Base-by-base conservation (phyloP, 2,888 invertebrate species). In the Halictus ligatus region DNA sequence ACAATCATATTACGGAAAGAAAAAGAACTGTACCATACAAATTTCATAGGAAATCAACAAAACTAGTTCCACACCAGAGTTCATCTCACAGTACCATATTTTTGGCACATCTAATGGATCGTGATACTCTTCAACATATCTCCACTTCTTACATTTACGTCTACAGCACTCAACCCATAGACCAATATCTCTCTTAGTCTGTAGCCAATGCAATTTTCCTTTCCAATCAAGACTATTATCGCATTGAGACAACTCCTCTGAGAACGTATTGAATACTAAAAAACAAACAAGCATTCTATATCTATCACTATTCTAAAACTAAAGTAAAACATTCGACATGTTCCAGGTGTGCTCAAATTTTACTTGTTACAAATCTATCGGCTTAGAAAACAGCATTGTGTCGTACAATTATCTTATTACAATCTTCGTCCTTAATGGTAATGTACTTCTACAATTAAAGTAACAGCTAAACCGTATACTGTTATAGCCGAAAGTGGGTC, bases 21-120 rank as follows among this genome's bases (percentile, higher is more conserved):
- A 54, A 48, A 13, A 21, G 3, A 7, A 15, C 4, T 58, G 7
- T 25, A 15, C 3, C 25, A 13, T 5, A 15, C 50, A 43, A 71
- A 50, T 25, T 18, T 29, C 1, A 43, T 35, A 50, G 0, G 25
- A 58, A 60, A 48, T 12, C 4, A 4, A 25, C 35, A 29, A 75
- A 54, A 46, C 40, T 48, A n/a, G 80, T 12, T 29, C 58, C 83
- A 35, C 6, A 96, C 97, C 96, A 92, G 95, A 93, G 92, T 97
- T 97, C 96, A 97, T 96, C 64, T 92, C 89, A 92, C 97, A 97
- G 88, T 95, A 96, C 97, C 97, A 97, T 79, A 95, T 94, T 2
- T 95, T 94, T 0, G 97, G 97, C 40, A 97, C 94, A 54, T 96
- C 96, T 25, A 96, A 90, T 2, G 96, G 96, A 91, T 97, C 97